phyloP scores from a whole-genome alignment of 2,888 invertebrate species.

The Therioaphis trifolii region DNA sequence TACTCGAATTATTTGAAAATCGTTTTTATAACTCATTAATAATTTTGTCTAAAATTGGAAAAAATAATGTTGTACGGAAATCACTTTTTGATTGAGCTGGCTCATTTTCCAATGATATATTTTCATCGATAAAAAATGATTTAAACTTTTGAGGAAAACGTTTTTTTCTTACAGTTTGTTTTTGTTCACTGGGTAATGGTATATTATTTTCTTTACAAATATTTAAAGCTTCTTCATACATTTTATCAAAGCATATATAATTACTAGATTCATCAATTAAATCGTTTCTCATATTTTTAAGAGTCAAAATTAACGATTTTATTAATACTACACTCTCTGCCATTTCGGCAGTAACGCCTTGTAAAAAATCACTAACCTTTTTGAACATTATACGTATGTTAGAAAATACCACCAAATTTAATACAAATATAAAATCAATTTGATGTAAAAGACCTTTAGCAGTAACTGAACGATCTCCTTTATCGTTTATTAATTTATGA shows the following conservation, averaged over 20 bases:
- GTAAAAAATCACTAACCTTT: too few species aligned
- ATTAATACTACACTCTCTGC: too few species aligned
- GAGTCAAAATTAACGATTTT: too few species aligned
- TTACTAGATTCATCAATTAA: too few species aligned
- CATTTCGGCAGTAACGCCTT: too few species aligned
- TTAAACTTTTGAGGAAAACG: constrained; percentile 27
- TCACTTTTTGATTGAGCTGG: constrained; percentile 16
- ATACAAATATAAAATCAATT: constrained; percentile 28
- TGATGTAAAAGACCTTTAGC: constrained; percentile 35
- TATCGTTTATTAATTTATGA: too few species aligned
- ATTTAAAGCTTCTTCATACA: constrained; percentile 36
- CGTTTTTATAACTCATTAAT: constrained; percentile 34
- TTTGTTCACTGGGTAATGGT: background rate
- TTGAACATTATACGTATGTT: background rate
- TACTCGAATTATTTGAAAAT: too few species aligned
- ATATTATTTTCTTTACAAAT: constrained; percentile 40
- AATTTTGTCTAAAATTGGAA: constrained; percentile 32
- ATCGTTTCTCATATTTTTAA: too few species aligned
- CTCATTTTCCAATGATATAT: too few species aligned
- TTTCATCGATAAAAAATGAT: constrained; percentile 43
- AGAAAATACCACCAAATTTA: constrained; percentile 21
- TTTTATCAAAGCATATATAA: constrained; percentile 39
- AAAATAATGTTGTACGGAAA: constrained; percentile 14
- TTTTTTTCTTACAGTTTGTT: constrained; percentile 17
- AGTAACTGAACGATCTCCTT: background rate